Percentiles rank a stretch among this genome's conserved stretches.
phyloP scores from a whole-genome alignment of 2,888 invertebrate species.

The Kuschelorhynchus macadamiae region DNA sequence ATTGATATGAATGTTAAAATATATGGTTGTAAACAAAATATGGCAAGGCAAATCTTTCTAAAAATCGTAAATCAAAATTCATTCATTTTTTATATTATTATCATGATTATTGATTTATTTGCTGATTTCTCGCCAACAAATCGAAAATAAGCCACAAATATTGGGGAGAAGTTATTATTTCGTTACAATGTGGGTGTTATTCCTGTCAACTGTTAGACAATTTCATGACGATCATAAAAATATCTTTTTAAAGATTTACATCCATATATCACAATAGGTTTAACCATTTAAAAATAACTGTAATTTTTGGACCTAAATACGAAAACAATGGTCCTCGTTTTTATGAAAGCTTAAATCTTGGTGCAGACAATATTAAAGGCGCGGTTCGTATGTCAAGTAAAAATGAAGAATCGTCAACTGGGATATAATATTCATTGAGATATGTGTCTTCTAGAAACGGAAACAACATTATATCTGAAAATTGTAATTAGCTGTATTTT shows the following conservation, averaged over 20 bases:
- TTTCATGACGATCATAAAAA: background rate
- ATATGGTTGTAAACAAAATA: no score
- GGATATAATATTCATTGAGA: conserved; percentile 9
- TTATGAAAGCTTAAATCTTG: conserved; percentile 16
- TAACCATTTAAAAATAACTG: conserved; percentile 22
- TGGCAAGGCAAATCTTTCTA: no score
- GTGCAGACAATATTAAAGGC: conserved; percentile 13
- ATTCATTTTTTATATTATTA: no score
- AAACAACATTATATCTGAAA: no score
- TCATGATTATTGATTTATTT: no score
- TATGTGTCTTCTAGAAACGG: conserved; percentile 5
- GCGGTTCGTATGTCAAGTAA: background rate
- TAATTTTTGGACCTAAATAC: conserved; percentile 31
- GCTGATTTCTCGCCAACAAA: no score
- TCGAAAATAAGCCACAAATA: no score
- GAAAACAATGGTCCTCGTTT: conserved; percentile 23
- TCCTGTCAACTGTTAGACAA: background rate
- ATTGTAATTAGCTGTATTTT: no score
- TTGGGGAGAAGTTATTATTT: no score
- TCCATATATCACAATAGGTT: background rate
- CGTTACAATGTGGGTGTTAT: background rate
- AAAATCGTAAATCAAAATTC: no score
- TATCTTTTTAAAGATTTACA: background rate
- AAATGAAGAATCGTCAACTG: conserved; percentile 10
- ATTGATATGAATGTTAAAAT: no score